Base-by-base conservation (phyloP, 2,113 vertebrate species). In the Mormyrus iriodes region DNA sequence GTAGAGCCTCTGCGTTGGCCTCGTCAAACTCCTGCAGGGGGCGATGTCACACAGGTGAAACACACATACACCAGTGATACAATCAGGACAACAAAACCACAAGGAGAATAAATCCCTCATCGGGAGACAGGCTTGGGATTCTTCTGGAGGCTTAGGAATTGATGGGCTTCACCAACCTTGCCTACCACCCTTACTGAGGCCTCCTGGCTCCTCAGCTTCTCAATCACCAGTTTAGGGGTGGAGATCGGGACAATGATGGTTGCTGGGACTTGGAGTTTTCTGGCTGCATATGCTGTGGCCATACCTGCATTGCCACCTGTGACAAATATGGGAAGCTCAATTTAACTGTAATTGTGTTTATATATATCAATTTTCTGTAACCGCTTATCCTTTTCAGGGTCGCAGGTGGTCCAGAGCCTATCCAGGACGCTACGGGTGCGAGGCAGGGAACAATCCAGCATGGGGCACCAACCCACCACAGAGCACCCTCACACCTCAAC, bases 221-320 rank as follows among this genome's bases (percentile, higher is more conserved):
- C 92, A 85, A 94, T 88, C 39, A 96, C 94, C 83, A 95, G 73
- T 44, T 90, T 91, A 12, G 95, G 94, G n/a, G 94, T 91, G 0
- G 95, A 93, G 10, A 93, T 93, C 1, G 96, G 96, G 27, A 97
- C 90, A 3, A 96, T 69, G 46, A 97, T 95, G 35, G 94, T 96
- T 69, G 95, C 96, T 2, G 96, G 93, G 3, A 96, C 61, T 5
- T 93, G 90, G 89, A 97, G 95, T 89, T 95, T 95, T 61, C 93
- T 92, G 85, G 96, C 95, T 13, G 85, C 94, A 17, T 95, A 96
- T 31, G 95, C 95, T 49, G 94, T 93, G 65, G 96, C 96, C 93
- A 96, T 92, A 3, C 96, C 96, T 39, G 96, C 96, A 55, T 96
- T 97, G 7, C 96, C 96, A 90, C 96, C 96, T 97, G 90, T 15